Conservation (phyloP, 2,888 invertebrate genomes). For the Eupithecia vulgata region DNA sequence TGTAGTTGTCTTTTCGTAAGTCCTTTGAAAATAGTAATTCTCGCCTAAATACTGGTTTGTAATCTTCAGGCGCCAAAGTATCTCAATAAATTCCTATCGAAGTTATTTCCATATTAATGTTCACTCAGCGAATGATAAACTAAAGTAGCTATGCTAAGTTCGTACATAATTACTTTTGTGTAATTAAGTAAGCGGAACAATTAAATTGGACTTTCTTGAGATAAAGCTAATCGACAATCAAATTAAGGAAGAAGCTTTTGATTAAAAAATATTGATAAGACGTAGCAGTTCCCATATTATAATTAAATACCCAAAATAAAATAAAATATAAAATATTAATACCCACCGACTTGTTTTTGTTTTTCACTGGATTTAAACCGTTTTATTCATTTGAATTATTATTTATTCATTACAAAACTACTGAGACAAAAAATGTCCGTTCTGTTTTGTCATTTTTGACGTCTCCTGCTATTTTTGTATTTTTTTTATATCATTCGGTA, state of each 20-base stretch:
- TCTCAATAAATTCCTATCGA: slow-evolving; percentile 15
- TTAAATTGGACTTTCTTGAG: slow-evolving; percentile 23
- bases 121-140: slow-evolving; percentile 21
- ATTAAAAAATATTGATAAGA: neutral
- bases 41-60: slow-evolving; percentile 29
- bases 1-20: neutral
- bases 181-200: slow-evolving; percentile 25
- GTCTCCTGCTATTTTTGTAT: no score
- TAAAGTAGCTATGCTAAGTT: neutral
- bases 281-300: neutral
- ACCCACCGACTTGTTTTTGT: neutral
- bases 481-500: no score
- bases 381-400: no score
- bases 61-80: slow-evolving; percentile 18
- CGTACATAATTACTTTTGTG: neutral
- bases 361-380: neutral
- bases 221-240: neutral
- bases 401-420: no score
- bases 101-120: slow-evolving; percentile 35
- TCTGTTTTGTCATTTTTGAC: no score
- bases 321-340: no score
- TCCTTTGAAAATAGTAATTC: neutral
- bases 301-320: no score
- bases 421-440: no score
- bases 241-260: neutral